These are phyloP conservation scores for Zaprionus kolodkinae DNA, from an alignment of 1,140 invertebrate genomes.

Conservation along the genomic window DNA sequence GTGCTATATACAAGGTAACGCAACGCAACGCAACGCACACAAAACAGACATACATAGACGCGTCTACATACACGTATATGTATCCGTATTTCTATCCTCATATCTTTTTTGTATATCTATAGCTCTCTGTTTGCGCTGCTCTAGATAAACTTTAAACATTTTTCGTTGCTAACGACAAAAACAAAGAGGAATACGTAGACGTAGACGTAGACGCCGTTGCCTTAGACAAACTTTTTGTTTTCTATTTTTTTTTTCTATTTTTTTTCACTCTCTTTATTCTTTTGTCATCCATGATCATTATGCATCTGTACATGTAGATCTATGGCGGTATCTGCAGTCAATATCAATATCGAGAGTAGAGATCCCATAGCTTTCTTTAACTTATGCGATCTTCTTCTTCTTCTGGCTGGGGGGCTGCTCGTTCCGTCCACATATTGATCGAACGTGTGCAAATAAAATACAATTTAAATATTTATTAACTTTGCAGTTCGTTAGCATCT, in stretches of 20 bases:
- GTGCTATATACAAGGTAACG: constrained; percentile 56
- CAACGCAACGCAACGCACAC: neutral
- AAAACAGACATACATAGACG: neutral
- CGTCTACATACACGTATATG: neutral
- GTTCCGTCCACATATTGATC: constrained; percentile 77
- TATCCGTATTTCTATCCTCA: constrained; percentile 13
- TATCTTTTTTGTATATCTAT: constrained; percentile 40
- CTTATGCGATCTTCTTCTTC: constrained; percentile 30
- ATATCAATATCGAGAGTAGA: neutral
- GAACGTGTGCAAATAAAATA: constrained; percentile 83
- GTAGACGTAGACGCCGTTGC: neutral
- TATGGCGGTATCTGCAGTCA: neutral
- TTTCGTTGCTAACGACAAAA: constrained; percentile 30
- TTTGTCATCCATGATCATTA: constrained; percentile 66
- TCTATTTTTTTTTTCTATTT: neutral
- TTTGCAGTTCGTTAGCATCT: constrained; percentile 83
- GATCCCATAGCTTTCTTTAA: constrained; percentile 33
- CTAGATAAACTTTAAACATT: constrained; percentile 59
- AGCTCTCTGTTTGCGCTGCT: constrained; percentile 33
- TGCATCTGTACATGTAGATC: constrained; percentile 56
- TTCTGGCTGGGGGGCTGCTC: too few relatives aligned
- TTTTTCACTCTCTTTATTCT: neutral
- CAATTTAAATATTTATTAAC: constrained; percentile 84
- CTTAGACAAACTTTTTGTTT: constrained; percentile 7
- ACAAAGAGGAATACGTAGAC: neutral